Conservation (phyloP, 2,888 invertebrate genomes). For the Nomada ferruginata region DNA sequence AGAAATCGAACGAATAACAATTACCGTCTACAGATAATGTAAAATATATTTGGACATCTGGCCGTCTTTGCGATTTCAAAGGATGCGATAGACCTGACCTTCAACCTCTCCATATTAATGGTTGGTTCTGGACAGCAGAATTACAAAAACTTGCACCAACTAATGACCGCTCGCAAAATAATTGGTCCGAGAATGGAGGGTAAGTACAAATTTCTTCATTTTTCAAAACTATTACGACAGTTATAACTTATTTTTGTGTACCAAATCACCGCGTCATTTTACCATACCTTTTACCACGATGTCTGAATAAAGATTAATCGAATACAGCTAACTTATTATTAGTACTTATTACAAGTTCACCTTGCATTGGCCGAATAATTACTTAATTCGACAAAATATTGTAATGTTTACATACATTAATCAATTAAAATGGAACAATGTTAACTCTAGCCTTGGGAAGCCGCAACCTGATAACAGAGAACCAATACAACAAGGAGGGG, state of each 20-base stretch:
- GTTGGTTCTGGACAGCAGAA: constrained; percentile 97
- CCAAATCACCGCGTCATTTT: too few relatives aligned
- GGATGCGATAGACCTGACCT: constrained; percentile 94
- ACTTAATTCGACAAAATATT: too few relatives aligned
- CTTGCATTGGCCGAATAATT: too few relatives aligned
- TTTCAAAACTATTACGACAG: neutral
- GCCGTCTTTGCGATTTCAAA: constrained; percentile 95
- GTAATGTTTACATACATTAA: neutral
- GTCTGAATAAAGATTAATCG: too few relatives aligned
- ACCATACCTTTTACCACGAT: too few relatives aligned
- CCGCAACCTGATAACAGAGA: constrained; percentile 96
- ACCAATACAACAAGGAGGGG: constrained; percentile 90
- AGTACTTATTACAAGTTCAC: too few relatives aligned
- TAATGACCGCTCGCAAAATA: constrained; percentile 92
- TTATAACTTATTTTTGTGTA: too few relatives aligned
- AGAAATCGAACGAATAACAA: constrained; percentile 3
- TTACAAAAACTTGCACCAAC: constrained; percentile 94
- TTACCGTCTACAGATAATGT: constrained; percentile 85
- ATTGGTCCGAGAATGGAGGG: constrained; percentile 95
- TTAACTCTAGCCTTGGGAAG: constrained; percentile 87
- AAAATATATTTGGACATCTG: constrained; percentile 96
- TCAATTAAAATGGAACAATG: constrained; percentile 3
- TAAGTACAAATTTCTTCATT: constrained; percentile 69
- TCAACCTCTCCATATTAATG: constrained; percentile 92
- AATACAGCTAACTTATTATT: too few relatives aligned